Percentiles rank a stretch among this genome's conserved stretches.
Evolutionary conservation across 1,140 invertebrate species (phyloP).

Genomic region (Paramacrobiotus metropolitanus): DNA sequence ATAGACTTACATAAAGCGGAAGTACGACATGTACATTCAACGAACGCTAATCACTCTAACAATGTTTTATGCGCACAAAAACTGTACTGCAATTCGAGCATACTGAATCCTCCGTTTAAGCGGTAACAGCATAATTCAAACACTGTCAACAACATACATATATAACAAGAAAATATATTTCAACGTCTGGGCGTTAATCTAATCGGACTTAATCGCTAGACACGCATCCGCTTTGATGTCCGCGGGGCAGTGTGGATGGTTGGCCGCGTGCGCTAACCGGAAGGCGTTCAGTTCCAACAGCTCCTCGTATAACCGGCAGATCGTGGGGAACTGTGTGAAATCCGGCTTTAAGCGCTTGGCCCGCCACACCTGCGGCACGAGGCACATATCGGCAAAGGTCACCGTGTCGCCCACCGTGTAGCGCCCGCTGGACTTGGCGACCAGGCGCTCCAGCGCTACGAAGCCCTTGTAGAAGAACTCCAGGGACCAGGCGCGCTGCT

Average conservation of each 20-base stretch:
- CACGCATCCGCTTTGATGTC: constrained; percentile 15
- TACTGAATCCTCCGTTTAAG: too few species aligned
- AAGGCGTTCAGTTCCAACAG: constrained; percentile 53
- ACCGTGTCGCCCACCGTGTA: constrained; percentile 82
- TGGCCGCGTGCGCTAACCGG: constrained; percentile 54
- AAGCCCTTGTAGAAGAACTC: constrained; percentile 10
- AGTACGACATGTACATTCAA: too few species aligned
- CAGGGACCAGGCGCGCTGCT: background rate
- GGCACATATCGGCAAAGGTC: constrained; percentile 74
- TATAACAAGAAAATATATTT: too few species aligned
- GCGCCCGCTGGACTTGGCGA: constrained; percentile 59
- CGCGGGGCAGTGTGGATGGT: constrained; percentile 70
- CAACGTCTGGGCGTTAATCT: too few species aligned
- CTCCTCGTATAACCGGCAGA: constrained; percentile 49
- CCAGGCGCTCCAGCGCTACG: constrained; percentile 52
- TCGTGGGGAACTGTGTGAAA: constrained; percentile 59
- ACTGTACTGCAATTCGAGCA: too few species aligned
- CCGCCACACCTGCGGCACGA: constrained; percentile 80
- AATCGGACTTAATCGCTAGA: too few species aligned
- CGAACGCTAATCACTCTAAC: too few species aligned
- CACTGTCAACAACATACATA: too few species aligned
- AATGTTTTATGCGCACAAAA: too few species aligned
- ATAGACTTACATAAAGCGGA: too few species aligned
- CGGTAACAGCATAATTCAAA: too few species aligned
- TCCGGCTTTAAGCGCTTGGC: constrained; percentile 22